These are phyloP conservation scores for Neoseiulus cucumeris DNA, from an alignment of 1,140 invertebrate species.

Conservation along the genomic window DNA sequence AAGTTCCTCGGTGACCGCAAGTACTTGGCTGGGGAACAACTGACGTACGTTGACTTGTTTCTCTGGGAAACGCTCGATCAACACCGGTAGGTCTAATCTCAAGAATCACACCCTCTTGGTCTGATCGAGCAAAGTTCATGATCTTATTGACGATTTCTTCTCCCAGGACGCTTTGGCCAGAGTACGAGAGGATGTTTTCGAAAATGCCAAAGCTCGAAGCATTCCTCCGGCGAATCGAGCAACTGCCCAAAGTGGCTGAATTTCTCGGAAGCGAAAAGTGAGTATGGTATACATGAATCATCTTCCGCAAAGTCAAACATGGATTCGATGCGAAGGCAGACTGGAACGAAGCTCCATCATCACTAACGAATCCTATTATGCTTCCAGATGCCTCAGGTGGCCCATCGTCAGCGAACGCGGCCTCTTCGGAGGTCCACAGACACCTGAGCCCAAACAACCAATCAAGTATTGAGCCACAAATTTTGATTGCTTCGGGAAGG, in stretches of 20 bases:
- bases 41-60: slow-evolving; percentile 33
- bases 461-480: too few relatives aligned
- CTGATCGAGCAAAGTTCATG: not conserved
- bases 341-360: too few relatives aligned
- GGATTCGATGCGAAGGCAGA: too few relatives aligned
- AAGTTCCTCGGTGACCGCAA: slow-evolving; percentile 27
- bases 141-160: not conserved
- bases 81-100: slow-evolving; percentile 22
- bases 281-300: too few relatives aligned
- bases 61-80: slow-evolving; percentile 33
- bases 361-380: too few relatives aligned
- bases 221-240: slow-evolving; percentile 27
- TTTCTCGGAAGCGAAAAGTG: slow-evolving; percentile 27
- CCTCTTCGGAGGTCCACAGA: too few relatives aligned
- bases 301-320: too few relatives aligned
- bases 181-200: not conserved
- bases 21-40: slow-evolving; percentile 30
- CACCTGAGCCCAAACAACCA: too few relatives aligned
- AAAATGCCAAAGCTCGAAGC: slow-evolving; percentile 27
- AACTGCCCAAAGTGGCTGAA: slow-evolving; percentile 23
- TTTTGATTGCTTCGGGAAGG: too few relatives aligned
- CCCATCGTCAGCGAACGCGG: too few relatives aligned
- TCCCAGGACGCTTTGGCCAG: not conserved
- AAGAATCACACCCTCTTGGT: not conserved
- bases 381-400: too few relatives aligned